Evolutionary conservation across 2,797 vertebrate species (phyloP).

Genomic region (Arnoldichthys spilopterus): DNA sequence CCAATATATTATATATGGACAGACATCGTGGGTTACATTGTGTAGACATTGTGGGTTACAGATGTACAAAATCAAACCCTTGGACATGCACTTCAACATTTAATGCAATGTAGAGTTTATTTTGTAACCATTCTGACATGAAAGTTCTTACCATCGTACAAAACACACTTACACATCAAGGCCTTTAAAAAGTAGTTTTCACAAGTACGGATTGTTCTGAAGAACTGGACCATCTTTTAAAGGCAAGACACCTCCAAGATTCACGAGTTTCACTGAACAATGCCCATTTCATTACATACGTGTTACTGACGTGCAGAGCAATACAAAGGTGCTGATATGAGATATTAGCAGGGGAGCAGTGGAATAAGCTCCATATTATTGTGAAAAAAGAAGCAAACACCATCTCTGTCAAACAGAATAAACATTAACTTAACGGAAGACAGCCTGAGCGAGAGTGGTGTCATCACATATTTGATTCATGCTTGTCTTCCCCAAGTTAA

Average conservation of each 20-base stretch:
- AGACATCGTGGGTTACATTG: too few species aligned
- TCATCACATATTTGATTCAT: conserved; percentile 41
- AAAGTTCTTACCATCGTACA: neutral
- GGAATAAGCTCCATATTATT: neutral
- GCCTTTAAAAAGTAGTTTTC: neutral
- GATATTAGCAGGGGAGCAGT: neutral
- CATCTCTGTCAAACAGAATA: conserved; percentile 29
- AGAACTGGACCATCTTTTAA: conserved; percentile 9
- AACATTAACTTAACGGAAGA: conserved; percentile 31
- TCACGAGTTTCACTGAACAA: conserved; percentile 19
- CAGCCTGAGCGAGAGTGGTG: conserved; percentile 20
- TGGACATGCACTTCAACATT: neutral
- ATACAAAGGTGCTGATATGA: neutral
- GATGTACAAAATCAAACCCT: neutral
- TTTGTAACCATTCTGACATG: neutral
- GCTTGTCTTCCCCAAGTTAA: neutral
- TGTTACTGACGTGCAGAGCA: neutral
- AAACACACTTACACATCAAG: conserved; percentile 25
- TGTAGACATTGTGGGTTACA: neutral
- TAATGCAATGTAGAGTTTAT: neutral
- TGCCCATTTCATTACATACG: neutral
- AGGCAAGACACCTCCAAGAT: conserved; percentile 27
- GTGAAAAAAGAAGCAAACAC: neutral
- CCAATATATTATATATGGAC: too few species aligned
- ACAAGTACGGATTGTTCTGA: neutral